Evolutionary conservation across 2,113 vertebrate species (phyloP).

Genomic region (Apistogramma diplotaenia): DNA sequence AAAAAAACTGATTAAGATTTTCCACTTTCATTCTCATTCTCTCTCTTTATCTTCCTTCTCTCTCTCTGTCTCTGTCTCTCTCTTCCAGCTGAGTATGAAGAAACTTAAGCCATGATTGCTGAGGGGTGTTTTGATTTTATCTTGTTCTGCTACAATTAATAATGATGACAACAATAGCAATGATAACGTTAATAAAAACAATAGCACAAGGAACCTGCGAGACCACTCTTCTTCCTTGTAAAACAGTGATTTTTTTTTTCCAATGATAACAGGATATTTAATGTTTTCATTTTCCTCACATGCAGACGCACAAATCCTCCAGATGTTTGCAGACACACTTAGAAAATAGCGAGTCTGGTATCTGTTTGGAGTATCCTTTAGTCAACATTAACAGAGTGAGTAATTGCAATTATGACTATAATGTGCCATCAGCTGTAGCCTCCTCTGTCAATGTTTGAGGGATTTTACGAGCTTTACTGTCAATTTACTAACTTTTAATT

Average conservation of each 20-base stretch:
- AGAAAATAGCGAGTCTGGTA: constrained; percentile 10
- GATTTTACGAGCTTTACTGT: constrained; percentile 47
- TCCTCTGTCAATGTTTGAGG: constrained; percentile 56
- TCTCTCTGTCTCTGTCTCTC: constrained; percentile 45
- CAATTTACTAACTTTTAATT: constrained; percentile 53
- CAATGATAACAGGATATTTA: not conserved
- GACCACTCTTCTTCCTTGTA: constrained; percentile 50
- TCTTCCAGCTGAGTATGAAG: constrained; percentile 71
- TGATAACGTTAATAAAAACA: constrained; percentile 82
- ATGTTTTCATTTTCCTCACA: not conserved
- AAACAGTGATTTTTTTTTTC: not conserved
- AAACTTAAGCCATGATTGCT: constrained; percentile 81
- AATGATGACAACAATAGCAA: constrained; percentile 78
- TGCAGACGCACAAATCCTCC: not conserved
- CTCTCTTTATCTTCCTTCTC: constrained; percentile 34
- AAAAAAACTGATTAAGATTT: constrained; percentile 78
- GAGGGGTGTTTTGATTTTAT: constrained; percentile 74
- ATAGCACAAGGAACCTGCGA: constrained; percentile 79
- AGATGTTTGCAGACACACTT: not conserved
- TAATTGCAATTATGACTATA: constrained; percentile 40
- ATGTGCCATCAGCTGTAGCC: constrained; percentile 44
- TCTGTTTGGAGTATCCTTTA: constrained; percentile 20
- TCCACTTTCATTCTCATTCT: constrained; percentile 62
- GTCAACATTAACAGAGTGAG: constrained; percentile 50
- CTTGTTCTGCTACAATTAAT: constrained; percentile 77